Evolutionary conservation across 2,888 invertebrate species (phyloP), one percentile per base, ranked within the genome.

Genomic region (Anagyrus pseudococci): DNA sequence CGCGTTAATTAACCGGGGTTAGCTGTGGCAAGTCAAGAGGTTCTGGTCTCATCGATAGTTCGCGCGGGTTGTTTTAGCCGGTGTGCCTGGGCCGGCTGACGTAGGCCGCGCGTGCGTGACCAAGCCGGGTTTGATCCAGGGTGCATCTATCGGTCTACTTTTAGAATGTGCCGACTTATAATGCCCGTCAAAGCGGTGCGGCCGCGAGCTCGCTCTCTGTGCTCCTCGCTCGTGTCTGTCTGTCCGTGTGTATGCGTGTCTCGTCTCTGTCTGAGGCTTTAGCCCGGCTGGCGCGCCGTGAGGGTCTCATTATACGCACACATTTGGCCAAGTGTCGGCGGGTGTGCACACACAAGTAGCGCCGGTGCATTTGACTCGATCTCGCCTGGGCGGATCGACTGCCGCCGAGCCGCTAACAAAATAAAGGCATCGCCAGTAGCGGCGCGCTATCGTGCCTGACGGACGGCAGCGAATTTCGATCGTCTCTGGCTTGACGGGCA

Each of bases 31-130:
- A 37, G 33, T 2, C 13, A 8, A 8, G 33, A 8, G 29, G 4
- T 7, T 29, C 4, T 29, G 68, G 64, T 65, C 70, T 72, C 73
- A 75, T 75, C 74, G 74, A 74, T 75, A 68, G 71, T 66, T 64
- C 67, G 58, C 60, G 68, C 69, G 69, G 70, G 69, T 69, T 71
- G 70, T 7, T 50, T 15, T 40, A 26, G 8, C 22, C n/a, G n/a
- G n/a, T n/a, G n/a, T n/a, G n/a, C n/a, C n/a, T n/a, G n/a, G n/a
- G n/a, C n/a, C n/a, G n/a, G n/a, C 49, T 56, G 47, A 33, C 43
- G 22, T 43, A 29, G 29, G 17, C 22, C 2, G 19, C n/a, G 15
- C 48, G 50, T 23, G 26, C 48, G 29, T 29, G 29, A 10, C n/a
- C n/a, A n/a, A n/a, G n/a, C n/a, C n/a, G n/a, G n/a, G n/a, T n/a